Base-by-base conservation (phyloP, 1,140 invertebrate species). In the Trichonephila inaurata region DNA sequence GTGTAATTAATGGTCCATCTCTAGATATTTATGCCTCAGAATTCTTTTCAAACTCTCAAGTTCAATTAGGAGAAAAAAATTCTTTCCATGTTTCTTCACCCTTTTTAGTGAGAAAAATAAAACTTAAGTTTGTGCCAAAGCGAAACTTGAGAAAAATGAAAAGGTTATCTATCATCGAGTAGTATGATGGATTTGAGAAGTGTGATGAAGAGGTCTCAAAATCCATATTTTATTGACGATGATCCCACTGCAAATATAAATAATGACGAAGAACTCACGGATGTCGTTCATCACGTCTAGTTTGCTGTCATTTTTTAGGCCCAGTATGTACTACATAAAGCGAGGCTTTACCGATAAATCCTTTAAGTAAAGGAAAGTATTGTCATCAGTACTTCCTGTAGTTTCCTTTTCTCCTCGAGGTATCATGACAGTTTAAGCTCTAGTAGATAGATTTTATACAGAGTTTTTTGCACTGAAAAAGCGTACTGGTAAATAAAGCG, bases 151-250 rank as follows among this genome's bases (percentile, higher is more conserved):
- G 83, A 69, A n/a, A 77, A 81, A 85, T 72, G 81, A 64, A 64
- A 66, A 82, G 44, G n/a, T 64, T 85, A 93, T 93, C 69, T 64
- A 93, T 93, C 92, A 77, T 16, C 64, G 16, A 85, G 58, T 58
- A 40, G 69, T 82, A 28, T 93, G 92, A 93, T 93, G 85, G 92
- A 93, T 93, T 88, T 44, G 66, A 61, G 66, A n/a, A 62, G 12
- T 64, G 40, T 66, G 81, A 93, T 93, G 92, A 93, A 93, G 92
- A 93, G 92, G 85, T 93, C 85, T 87, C 83, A 44, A 93, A 93
- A 93, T 93, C 92, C 92, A 93, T 93, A 93, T 93, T 93, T 93
- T 93, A 93, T 87, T 87, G 66, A 88, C 51, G 66, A 88, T 93
- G 85, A 93, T 93, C 92, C 92, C 92, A 40, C 85, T 81, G 92